Base-by-base conservation (phyloP, 2,113 vertebrate species). In the Limanda limanda region DNA sequence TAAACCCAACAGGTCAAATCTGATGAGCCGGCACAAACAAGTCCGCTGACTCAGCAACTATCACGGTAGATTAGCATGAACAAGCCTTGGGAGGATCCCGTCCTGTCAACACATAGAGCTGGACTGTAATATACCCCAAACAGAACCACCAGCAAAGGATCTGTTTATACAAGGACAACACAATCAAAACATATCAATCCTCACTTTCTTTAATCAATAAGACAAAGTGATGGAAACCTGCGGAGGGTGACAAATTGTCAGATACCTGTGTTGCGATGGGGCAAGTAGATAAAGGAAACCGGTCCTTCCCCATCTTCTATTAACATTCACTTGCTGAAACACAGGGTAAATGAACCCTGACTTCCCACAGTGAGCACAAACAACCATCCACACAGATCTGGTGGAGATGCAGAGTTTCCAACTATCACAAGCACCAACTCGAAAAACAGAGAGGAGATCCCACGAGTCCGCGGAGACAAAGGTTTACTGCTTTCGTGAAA, bases 71-170 rank as follows among this genome's bases (percentile, higher is more conserved):
- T 31, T 31, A 31, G 6, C 45, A 65, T 67, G 18, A 71, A 42
- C 20, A 4, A 21, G 61, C 62, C 47, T 24, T 55, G 25, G 45
- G 66, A 35, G 24, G 18, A 63, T 35, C 2, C 9, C 7, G 15
- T 66, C 47, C 76, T 63, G 40, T 27, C 56, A 57, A 58, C 48
- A 58, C 11, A 24, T 52, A 24, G 23, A 76, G 48, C 42, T 40
- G 47, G 27, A 10, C 9, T 37, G 35, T 37, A 14, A 31, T 48
- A 21, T 47, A 20, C 70, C 52, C 68, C 20, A 5, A 31, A 75
- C 56, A 62, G 18, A 55, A 66, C 47, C 13, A 24, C 15, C 45
- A 47, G 45, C 12, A 47, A 17, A 51, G 47, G 14, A 5, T 51
- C 47, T 7, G 47, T 18, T 51, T 51, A 42, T 13, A 58, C 62